A percentile compares a stretch with the other conserved stretches of the same genome.
Conservation (phyloP, 2,113 vertebrate species). For the Oryzias woworae region DNA sequence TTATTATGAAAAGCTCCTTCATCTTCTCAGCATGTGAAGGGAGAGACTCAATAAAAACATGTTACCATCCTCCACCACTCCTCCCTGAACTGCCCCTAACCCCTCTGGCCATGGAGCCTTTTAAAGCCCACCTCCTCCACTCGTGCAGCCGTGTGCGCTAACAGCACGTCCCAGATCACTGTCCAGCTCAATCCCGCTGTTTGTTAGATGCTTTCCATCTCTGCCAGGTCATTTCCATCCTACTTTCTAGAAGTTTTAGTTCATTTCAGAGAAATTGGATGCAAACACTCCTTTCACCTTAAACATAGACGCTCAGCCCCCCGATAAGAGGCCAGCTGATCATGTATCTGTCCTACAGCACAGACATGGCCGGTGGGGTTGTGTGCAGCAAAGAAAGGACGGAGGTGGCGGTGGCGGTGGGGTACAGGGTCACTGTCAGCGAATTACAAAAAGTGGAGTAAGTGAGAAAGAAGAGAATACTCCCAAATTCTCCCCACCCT, state of each 20-base stretch:
- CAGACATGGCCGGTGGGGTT: conserved; percentile 33
- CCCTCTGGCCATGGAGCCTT: conserved; percentile 61
- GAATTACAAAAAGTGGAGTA: conserved; percentile 55
- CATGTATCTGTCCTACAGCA: conserved; percentile 61
- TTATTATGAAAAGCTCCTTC: conserved; percentile 6
- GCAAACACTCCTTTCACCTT: too few relatives aligned
- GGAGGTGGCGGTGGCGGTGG: neutral
- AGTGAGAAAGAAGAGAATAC: conserved; percentile 52
- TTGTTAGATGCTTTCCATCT: conserved; percentile 8
- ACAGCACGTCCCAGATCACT: conserved; percentile 24
- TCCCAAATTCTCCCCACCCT: conserved; percentile 39
- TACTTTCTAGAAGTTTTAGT: too few relatives aligned
- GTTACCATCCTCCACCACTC: conserved; percentile 29
- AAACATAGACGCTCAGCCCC: neutral
- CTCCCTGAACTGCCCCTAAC: conserved; percentile 44
- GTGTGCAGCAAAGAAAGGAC: neutral
- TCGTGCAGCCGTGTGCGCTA: conserved; percentile 4
- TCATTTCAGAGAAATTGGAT: too few relatives aligned
- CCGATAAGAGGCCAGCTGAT: conserved; percentile 36
- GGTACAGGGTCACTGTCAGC: conserved; percentile 55
- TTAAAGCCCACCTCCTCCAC: conserved; percentile 17
- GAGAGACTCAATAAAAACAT: conserved; percentile 41
- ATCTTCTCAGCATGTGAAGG: conserved; percentile 42
- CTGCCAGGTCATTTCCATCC: too few relatives aligned
- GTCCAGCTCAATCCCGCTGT: neutral